phyloP scores from a whole-genome alignment of 2,888 invertebrate species.

The Patella ulyssiponensis region DNA sequence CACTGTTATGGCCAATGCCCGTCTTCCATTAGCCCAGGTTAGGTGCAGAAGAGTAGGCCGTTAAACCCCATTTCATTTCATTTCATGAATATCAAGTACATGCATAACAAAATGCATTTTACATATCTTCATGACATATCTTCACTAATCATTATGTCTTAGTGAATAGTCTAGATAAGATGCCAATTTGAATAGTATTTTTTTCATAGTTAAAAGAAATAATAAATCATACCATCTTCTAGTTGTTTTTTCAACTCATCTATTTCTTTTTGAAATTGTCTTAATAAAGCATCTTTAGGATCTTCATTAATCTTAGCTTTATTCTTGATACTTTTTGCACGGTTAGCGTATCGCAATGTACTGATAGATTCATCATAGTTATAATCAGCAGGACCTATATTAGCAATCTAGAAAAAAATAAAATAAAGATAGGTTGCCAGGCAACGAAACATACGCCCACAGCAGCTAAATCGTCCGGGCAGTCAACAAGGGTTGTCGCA shows the following conservation, averaged over 20 bases:
- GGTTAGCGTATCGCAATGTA: constrained; percentile 94
- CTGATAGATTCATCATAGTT: constrained; percentile 98
- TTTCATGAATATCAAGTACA: not conserved
- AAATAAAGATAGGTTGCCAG: too few relatives aligned
- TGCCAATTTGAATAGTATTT: too few relatives aligned
- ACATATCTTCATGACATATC: not conserved
- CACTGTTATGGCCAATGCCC: too few relatives aligned
- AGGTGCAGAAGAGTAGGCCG: too few relatives aligned
- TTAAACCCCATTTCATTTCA: too few relatives aligned
- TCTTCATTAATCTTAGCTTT: constrained; percentile 96
- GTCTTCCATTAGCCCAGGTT: too few relatives aligned
- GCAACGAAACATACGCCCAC: too few relatives aligned
- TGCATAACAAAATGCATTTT: not conserved
- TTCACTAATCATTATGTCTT: too few relatives aligned
- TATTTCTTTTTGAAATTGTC: constrained; percentile 97
- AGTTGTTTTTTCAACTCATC: constrained; percentile 90
- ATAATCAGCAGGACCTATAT: constrained; percentile 94
- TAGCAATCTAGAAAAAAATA: constrained; percentile 84
- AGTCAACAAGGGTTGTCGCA: too few relatives aligned
- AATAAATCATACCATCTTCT: constrained; percentile 77
- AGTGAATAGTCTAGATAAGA: too few relatives aligned
- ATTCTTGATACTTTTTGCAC: constrained; percentile 98
- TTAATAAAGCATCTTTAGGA: constrained; percentile 94
- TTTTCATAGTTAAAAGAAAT: not conserved
- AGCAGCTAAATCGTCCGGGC: too few relatives aligned